These are phyloP conservation scores for Setipinna tenuifilis DNA, from an alignment of 2,797 vertebrate genomes.

Conservation along the genomic window DNA sequence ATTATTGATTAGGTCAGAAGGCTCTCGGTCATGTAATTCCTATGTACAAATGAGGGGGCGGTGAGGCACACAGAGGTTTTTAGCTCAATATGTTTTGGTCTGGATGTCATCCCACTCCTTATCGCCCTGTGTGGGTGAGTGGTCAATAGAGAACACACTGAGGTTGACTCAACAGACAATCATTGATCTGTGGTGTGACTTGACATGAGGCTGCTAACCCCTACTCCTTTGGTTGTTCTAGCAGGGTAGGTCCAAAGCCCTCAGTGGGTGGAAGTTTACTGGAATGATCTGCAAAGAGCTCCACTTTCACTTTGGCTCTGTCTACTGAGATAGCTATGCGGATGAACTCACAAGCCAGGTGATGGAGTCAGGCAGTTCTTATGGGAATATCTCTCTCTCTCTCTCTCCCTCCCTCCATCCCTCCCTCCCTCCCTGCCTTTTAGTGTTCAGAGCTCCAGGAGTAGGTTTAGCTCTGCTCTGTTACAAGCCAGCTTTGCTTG, in stretches of 20 bases:
- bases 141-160: neutral
- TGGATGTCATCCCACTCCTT: conserved; percentile 29
- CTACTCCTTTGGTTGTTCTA: conserved; percentile 17
- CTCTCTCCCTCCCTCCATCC: neutral
- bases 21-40: neutral
- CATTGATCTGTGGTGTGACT: conserved; percentile 28
- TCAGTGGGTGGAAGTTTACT: conserved; percentile 42
- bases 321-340: conserved; percentile 15
- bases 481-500: neutral
- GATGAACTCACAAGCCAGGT: conserved; percentile 4
- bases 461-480: neutral
- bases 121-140: neutral
- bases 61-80: neutral
- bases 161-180: conserved; percentile 34
- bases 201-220: neutral
- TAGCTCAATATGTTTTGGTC: conserved; percentile 32
- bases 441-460: neutral
- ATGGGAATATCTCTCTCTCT: neutral
- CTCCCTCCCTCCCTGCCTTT: neutral
- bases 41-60: neutral
- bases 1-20: neutral
- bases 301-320: conserved; percentile 21
- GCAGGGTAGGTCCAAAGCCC: conserved; percentile 7
- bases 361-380: neutral
- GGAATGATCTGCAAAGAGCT: conserved; percentile 32